Percentiles rank a stretch among this genome's conserved stretches.
These are phyloP conservation scores for Acleris literana DNA, from an alignment of 2,888 invertebrate species.

Conservation along the genomic window DNA sequence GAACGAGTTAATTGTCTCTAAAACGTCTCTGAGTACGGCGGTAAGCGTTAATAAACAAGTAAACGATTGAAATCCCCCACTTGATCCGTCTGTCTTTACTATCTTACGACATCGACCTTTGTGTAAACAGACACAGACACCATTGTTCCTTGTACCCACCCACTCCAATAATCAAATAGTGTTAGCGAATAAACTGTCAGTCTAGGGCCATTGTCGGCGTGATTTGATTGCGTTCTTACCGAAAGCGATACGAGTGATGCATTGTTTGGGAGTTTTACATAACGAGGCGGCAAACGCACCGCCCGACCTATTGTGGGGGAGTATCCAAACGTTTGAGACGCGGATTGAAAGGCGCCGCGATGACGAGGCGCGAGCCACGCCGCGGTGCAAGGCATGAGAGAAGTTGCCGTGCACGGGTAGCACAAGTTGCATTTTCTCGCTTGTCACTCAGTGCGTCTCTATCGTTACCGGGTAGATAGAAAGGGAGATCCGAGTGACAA, in stretches of 20 bases:
- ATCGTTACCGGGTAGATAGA: no score
- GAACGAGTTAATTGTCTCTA: no score
- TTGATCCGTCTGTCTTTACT: constrained; percentile 24
- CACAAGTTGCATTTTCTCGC: no score
- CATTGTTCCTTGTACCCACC: constrained; percentile 29
- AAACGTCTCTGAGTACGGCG: no score
- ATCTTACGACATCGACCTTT: constrained; percentile 22
- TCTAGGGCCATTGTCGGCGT: constrained; percentile 74
- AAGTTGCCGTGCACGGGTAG: no score
- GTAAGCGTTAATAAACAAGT: neutral
- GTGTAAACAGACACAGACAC: constrained; percentile 23
- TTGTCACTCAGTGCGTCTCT: no score
- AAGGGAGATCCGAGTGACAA: no score
- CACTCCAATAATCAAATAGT: constrained; percentile 38
- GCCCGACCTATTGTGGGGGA: constrained; percentile 74
- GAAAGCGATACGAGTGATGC: constrained; percentile 71
- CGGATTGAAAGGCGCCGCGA: constrained; percentile 79
- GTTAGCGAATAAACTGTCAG: constrained; percentile 49
- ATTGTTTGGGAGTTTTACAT: constrained; percentile 81
- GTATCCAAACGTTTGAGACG: constrained; percentile 75
- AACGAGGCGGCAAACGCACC: constrained; percentile 77
- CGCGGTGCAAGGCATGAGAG: constrained; percentile 45
- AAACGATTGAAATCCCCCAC: neutral
- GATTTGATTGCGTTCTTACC: constrained; percentile 76
- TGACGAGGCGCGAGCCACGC: constrained; percentile 71